Percentiles rank a stretch among this genome's conserved stretches.
These are phyloP conservation scores for Rugalucina vietnamica DNA, from an alignment of 2,888 invertebrate species.

Conservation along the genomic window DNA sequence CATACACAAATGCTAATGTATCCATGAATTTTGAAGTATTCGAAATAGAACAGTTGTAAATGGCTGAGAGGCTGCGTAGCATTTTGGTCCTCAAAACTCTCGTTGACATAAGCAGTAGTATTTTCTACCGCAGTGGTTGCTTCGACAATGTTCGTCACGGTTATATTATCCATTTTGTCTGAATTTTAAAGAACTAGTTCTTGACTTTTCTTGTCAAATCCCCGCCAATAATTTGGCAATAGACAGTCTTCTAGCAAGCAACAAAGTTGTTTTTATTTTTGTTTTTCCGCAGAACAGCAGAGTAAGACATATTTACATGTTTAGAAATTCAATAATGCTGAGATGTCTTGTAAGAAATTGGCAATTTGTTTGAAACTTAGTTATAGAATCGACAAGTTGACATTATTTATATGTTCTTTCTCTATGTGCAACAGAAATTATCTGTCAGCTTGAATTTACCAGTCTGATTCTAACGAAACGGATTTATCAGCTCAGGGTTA, in stretches of 20 bases:
- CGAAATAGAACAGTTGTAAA: background rate
- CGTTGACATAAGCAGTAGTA: background rate
- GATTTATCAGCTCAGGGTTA: background rate
- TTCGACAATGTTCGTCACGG: background rate
- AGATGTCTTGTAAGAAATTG: background rate
- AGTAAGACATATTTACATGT: background rate
- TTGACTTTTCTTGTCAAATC: too few species aligned
- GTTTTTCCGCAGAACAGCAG: background rate
- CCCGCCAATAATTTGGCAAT: too few species aligned
- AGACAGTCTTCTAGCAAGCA: too few species aligned
- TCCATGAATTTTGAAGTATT: slow-evolving; percentile 88
- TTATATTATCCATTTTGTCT: too few species aligned
- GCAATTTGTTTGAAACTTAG: background rate
- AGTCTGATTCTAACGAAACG: background rate
- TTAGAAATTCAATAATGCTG: background rate
- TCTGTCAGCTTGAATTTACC: background rate
- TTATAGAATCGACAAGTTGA: background rate
- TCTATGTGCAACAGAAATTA: background rate
- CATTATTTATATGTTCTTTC: background rate
- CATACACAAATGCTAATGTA: slow-evolving; percentile 94
- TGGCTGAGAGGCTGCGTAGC: background rate
- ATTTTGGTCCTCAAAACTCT: background rate
- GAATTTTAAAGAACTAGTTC: too few species aligned
- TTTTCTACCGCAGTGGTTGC: too few species aligned
- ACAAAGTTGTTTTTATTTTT: background rate